These are phyloP conservation scores for Otolemur garnettii DNA, from an alignment of 2,113 vertebrate species.

Conservation along the genomic window DNA sequence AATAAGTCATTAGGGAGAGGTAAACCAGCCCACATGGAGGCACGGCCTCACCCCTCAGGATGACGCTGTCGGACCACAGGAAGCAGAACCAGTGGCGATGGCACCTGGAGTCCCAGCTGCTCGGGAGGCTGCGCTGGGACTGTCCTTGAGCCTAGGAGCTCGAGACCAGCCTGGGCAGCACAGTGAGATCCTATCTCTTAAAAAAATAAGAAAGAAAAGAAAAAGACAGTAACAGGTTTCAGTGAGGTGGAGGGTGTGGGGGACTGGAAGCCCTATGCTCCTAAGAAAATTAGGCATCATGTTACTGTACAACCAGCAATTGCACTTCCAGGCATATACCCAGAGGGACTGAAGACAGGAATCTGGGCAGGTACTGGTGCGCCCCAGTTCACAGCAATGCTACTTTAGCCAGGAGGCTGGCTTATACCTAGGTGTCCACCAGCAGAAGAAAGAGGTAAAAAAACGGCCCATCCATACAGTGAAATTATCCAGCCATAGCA, in stretches of 20 bases:
- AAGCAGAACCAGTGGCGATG: accelerated
- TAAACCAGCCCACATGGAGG: not conserved
- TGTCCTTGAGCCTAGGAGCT: not conserved
- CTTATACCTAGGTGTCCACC: accelerated
- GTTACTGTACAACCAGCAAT: accelerated
- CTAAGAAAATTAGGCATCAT: not conserved
- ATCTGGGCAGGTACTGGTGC: accelerated
- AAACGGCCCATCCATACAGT: accelerated
- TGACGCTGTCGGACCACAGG: not conserved
- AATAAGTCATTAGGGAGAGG: not conserved
- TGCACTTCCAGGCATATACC: accelerated
- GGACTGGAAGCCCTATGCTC: not conserved
- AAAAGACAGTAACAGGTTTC: not conserved
- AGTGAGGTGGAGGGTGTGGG: too few species aligned
- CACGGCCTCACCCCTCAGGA: accelerated
- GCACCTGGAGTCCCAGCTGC: not conserved
- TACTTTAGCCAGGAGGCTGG: not conserved
- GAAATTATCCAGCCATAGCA: accelerated
- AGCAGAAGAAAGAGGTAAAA: accelerated
- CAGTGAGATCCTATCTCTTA: not conserved
- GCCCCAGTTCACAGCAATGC: not conserved
- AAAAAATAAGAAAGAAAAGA: not conserved
- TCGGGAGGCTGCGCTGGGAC: not conserved
- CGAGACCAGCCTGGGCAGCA: not conserved
- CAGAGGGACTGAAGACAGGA: not conserved